Evolutionary conservation across 2,888 invertebrate genomes (phyloP), one percentile per base, ranked within the genome.

Genomic region (Lepidocyrtinus sp.): DNA sequence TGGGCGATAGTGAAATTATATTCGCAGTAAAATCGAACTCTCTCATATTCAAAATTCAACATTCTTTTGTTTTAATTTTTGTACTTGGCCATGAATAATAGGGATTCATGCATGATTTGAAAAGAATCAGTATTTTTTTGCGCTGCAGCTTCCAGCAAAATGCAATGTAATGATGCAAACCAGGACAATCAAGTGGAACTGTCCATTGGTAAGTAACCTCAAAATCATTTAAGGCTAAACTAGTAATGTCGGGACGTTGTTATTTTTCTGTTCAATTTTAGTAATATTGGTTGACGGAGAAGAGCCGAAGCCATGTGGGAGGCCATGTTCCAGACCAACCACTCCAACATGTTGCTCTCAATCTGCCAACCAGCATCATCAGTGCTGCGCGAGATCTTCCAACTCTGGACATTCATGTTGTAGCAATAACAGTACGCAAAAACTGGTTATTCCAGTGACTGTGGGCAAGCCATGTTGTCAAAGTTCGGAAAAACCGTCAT

Each of bases 281-380:
- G 71, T 71, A 5, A 71, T 71, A 15, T 15, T 71, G 22, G 71
- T 71, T 0, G 62, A 71, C 45, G 71, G 69, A 25, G 69, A 71
- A 24, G 71, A 62, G n/a, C n/a, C n/a, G 7, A 61, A 62, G 27
- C 61, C 45, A 19, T 36, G 21, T 5, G 36, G 69, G 12, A 55
- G 36, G 50, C 36, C 36, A 7, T 7, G 36, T 36, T 36, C 36
- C 5, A 5, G 36, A 5, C 36, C 36, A 7, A 12, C 36, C 5
- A 36, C 36, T 36, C 36, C 36, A 5, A 36, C 36, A 36, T 2
- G 24, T 61, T 72, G 63, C 15, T 72, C 46, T 72, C 61, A 12
- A 5, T 22, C 15, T 19, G 61, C 21, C 21, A 46, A 5, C 25
- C 26, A 1, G 12, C n/a, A 2, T n/a, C 21, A 46, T 45, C 21